Percentiles rank a stretch among this genome's conserved stretches.
These are phyloP conservation scores for Brachionus sp. DNA, from an alignment of 1,140 invertebrate species.

Conservation along the genomic window DNA sequence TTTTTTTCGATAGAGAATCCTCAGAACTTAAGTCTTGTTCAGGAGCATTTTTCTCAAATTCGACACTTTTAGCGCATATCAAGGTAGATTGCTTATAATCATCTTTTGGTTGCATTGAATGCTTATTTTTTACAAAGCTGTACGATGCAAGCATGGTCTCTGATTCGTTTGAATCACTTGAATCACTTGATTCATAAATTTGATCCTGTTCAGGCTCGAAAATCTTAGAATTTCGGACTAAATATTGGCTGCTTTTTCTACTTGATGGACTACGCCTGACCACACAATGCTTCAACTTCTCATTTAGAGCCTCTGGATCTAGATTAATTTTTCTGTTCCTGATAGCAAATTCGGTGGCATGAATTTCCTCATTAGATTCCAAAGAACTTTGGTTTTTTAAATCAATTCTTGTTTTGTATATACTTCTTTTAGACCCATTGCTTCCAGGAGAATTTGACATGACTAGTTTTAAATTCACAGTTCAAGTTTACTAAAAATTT, in stretches of 20 bases:
- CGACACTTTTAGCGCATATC: neutral
- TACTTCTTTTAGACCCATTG: neutral
- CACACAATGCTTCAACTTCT: constrained; percentile 13
- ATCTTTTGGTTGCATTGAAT: neutral
- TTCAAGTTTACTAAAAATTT: neutral
- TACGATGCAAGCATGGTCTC: neutral
- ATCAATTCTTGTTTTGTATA: constrained; percentile 4
- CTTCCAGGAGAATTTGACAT: neutral
- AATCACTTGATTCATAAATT: neutral
- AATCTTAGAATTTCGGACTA: neutral
- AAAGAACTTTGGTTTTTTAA: neutral
- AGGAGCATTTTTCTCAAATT: neutral
- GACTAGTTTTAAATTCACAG: neutral
- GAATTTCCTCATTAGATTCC: neutral
- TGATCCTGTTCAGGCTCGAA: neutral
- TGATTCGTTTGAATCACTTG: neutral
- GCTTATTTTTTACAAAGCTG: neutral
- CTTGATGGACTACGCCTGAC: neutral
- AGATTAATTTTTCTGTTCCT: neutral
- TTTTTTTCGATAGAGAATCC: neutral
- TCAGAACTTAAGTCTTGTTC: neutral
- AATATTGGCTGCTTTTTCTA: neutral
- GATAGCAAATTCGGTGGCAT: neutral
- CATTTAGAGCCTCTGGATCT: constrained; percentile 4
- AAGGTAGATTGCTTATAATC: neutral